Percentiles rank a stretch among this genome's conserved stretches.
Evolutionary conservation across 1,140 invertebrate species (phyloP).

Genomic region (Drosophila leontia): DNA sequence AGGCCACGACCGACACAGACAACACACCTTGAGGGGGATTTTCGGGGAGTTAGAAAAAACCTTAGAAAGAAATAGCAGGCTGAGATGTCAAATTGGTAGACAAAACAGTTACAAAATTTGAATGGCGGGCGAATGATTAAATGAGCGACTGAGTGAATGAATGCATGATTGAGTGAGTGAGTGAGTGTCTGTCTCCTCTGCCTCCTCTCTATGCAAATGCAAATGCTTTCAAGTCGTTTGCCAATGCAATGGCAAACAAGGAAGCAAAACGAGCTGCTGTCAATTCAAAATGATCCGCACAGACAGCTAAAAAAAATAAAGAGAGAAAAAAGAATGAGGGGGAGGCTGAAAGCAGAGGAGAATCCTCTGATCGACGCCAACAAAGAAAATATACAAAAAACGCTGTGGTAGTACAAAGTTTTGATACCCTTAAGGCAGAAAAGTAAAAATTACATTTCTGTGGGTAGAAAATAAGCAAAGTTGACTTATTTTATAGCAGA

Average conservation of each 20-base stretch:
- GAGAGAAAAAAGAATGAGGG: conserved; percentile 17
- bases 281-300: conserved; percentile 67
- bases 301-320: conserved; percentile 26
- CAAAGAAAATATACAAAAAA: conserved; percentile 3
- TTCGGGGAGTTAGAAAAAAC: conserved; percentile 3
- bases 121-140: conserved; percentile 47
- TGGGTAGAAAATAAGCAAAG: neutral
- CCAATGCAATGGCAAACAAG: conserved; percentile 75
- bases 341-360: conserved; percentile 38
- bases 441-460: neutral
- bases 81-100: conserved; percentile 76
- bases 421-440: neutral
- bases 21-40: conserved; percentile 41
- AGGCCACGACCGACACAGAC: conserved; percentile 38
- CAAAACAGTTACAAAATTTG: conserved; percentile 71
- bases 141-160: conserved; percentile 55
- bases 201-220: conserved; percentile 46
- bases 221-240: conserved; percentile 64
- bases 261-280: conserved; percentile 64
- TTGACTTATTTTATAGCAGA: neutral
- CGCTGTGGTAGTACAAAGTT: too few relatives aligned
- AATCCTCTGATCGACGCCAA: conserved; percentile 39
- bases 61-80: conserved; percentile 34
- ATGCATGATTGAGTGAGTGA: conserved; percentile 44
- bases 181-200: conserved; percentile 25